Percentiles rank a stretch among this genome's conserved stretches.
Evolutionary conservation across 2,113 vertebrate species (phyloP).

Genomic region (Crotalus viridis): DNA sequence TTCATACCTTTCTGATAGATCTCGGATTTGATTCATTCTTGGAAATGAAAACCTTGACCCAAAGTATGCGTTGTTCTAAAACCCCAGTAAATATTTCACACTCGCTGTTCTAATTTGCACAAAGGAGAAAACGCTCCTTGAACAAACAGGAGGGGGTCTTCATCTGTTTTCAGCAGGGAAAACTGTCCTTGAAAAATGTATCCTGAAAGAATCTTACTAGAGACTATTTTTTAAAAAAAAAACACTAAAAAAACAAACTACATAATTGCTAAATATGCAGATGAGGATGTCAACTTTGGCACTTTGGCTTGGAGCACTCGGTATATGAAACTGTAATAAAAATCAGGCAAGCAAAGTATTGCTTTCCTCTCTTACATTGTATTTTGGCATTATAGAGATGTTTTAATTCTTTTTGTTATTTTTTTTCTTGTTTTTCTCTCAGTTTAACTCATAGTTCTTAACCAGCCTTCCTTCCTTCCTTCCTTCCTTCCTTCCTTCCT

Average conservation of each 20-base stretch:
- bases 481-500: too few species aligned
- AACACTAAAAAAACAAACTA: too few species aligned
- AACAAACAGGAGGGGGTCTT: neutral
- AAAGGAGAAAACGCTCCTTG: neutral
- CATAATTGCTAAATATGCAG: neutral
- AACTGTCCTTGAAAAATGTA: neutral
- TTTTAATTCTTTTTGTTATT: neutral
- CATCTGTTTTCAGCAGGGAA: neutral
- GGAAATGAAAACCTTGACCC: constrained; percentile 5
- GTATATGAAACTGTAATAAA: constrained; percentile 2
- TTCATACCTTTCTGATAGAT: constrained; percentile 1
- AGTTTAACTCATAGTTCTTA: neutral
- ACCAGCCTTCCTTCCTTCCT: neutral
- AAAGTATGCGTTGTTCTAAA: constrained; percentile 1
- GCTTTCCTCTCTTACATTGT: neutral
- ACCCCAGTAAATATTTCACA: constrained; percentile 20
- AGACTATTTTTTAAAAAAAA: neutral
- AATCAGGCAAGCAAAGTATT: constrained; percentile 35
- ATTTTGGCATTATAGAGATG: constrained; percentile 17
- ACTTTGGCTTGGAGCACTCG: constrained; percentile 7
- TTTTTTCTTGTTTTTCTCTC: neutral
- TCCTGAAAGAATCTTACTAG: neutral
- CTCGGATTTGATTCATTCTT: constrained; percentile 16
- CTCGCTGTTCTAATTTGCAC: neutral
- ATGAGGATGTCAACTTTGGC: neutral